Base-by-base conservation (phyloP, 2,888 invertebrate species). In the Mystacides longicornis region DNA sequence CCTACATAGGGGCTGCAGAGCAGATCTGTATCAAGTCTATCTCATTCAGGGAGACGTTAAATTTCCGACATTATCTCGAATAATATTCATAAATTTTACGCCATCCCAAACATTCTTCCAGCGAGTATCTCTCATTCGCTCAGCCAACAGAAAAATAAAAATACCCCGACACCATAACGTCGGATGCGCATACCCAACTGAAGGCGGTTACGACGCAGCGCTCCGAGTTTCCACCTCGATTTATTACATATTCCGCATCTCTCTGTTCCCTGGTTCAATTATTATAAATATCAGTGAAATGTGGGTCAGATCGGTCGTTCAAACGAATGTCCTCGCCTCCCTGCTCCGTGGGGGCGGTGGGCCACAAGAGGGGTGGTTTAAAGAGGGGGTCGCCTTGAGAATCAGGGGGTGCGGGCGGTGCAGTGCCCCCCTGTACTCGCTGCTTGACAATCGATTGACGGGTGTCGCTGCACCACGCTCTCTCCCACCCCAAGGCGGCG, bases 401-500 rank as follows among this genome's bases (percentile, higher is more conserved):
- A 69, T 37, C 37, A 14, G 37, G 16, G 37, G 37, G 16, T 66
- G 53, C 65, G 63, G 66, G 67, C 56, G 64, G 65, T 64, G 62
- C 63, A 63, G 64, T 67, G 73, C 69, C 73, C 72, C 74, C 74
- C 76, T 14, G 14, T 37, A 37, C 37, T 7, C 37, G 37, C 37
- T 37, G 37, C 37, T 37, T 37, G 76, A 77, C 78, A 78, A 78
- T 78, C 78, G 78, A 78, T 78, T 77, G 71, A 72, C 70, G 67
- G 67, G 64, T 66, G 66, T 62, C 59, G 64, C 65, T 60, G 58
- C 59, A 60, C 58, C 62, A 64, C 61, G 56, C 62, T n/a, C n/a
- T n/a, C n/a, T n/a, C n/a, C 62, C 62, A 63, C 64, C 64, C 63
- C 57, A 27, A 52, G 52, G 46, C 55, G 55, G 48, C 55, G 54